These are phyloP conservation scores for Helicoverpa zea DNA, from an alignment of 1,140 invertebrate species.

Conservation along the genomic window DNA sequence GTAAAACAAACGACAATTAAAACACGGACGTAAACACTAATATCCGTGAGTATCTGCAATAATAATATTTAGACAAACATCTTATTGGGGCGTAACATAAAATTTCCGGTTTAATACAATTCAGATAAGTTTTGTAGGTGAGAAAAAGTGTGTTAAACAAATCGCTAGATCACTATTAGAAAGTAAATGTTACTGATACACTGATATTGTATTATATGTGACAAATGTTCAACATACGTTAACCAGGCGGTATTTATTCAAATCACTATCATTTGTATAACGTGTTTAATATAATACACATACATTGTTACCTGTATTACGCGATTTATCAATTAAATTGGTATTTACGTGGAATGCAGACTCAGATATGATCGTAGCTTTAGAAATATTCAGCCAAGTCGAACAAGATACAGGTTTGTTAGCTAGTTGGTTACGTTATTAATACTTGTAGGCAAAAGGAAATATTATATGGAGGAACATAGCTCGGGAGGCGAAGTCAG, in stretches of 20 bases:
- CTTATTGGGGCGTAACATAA: constrained; percentile 19
- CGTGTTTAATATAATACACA: constrained; percentile 23
- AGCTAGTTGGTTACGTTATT: background rate
- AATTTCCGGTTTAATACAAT: constrained; percentile 37
- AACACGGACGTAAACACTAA: constrained; percentile 42
- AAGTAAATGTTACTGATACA: constrained; percentile 39
- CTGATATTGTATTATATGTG: constrained; percentile 13
- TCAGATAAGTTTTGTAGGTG: constrained; percentile 1
- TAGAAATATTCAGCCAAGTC: constrained; percentile 19
- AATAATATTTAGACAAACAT: constrained; percentile 26
- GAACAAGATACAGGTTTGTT: constrained; percentile 9
- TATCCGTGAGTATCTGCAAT: constrained; percentile 32
- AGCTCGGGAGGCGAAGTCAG: constrained; percentile 3
- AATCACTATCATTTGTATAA: constrained; percentile 41
- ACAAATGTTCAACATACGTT: constrained; percentile 13
- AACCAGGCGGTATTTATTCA: constrained; percentile 13
- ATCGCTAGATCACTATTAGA: constrained; percentile 25
- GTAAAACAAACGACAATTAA: constrained; percentile 38
- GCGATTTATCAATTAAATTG: constrained; percentile 33
- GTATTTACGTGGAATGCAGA: constrained; percentile 26
- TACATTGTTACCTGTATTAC: constrained; percentile 39
- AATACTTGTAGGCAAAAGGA: constrained; percentile 6
- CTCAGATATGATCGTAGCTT: constrained; percentile 31
- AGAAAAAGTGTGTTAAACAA: constrained; percentile 46
- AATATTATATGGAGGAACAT: constrained; percentile 14